Evolutionary conservation across 2,113 vertebrate genomes (phyloP).

Genomic region (Axis porcinus): DNA sequence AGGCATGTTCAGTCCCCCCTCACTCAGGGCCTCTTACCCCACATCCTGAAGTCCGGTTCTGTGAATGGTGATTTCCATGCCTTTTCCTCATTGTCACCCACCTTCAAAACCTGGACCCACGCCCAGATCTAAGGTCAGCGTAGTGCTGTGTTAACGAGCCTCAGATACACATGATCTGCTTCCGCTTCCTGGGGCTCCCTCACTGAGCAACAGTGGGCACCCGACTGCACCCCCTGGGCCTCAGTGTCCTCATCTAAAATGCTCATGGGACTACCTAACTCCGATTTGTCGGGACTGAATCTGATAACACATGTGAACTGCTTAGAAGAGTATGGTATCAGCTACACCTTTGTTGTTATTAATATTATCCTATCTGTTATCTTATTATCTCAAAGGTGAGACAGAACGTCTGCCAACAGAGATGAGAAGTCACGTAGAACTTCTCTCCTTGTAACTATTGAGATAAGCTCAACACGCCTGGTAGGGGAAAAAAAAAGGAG

Average conservation of each 20-base stretch:
- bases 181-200: neutral
- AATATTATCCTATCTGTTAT: neutral
- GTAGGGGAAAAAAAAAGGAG: neutral
- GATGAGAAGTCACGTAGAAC: neutral
- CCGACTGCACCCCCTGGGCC: neutral
- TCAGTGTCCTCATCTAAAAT: neutral
- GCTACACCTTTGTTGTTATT: neutral
- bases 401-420: neutral
- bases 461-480: neutral
- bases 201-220: neutral
- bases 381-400: neutral
- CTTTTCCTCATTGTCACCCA: neutral
- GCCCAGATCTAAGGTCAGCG: neutral
- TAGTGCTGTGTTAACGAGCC: neutral
- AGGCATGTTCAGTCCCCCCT: neutral
- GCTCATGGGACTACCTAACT: neutral
- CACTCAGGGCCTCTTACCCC: rapidly evolving
- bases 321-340: neutral
- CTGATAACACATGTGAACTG: neutral
- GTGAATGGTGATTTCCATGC: neutral
- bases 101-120: neutral
- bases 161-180: rapidly evolving
- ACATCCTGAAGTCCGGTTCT: neutral
- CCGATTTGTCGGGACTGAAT: neutral
- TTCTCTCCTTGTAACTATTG: neutral